A percentile compares a stretch with the other conserved stretches of the same genome.
These are phyloP conservation scores for Onychorhynchus coronatus DNA, from an alignment of 2,113 vertebrate genomes.

Conservation along the genomic window DNA sequence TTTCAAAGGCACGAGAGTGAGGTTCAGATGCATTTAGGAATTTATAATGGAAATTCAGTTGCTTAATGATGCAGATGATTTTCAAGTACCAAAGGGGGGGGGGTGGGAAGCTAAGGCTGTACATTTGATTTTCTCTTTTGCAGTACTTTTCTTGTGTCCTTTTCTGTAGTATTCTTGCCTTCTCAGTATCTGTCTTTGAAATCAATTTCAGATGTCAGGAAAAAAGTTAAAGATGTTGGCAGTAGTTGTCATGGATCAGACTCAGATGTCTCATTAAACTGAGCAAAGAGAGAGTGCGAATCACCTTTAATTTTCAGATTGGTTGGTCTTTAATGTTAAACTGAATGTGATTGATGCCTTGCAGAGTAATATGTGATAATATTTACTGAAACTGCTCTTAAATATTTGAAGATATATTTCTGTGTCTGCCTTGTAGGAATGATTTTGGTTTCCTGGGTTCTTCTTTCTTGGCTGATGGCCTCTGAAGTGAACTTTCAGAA, in stretches of 20 bases:
- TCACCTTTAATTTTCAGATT: conserved; percentile 14
- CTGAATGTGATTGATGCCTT: conserved; percentile 6
- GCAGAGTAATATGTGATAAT: conserved; percentile 1
- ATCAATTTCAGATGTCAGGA: conserved; percentile 24
- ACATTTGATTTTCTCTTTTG: not conserved
- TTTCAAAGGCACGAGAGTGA: not conserved
- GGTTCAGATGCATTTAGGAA: not conserved
- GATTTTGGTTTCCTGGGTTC: not conserved
- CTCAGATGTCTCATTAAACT: not conserved
- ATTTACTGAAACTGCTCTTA: conserved; percentile 22
- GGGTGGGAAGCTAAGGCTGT: not conserved
- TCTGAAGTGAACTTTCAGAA: conserved; percentile 35
- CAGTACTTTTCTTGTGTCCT: not conserved
- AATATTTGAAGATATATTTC: not conserved
- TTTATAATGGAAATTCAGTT: not conserved
- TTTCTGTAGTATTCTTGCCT: not conserved
- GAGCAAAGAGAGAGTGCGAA: not conserved
- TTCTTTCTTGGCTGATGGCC: not conserved
- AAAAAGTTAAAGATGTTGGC: conserved; percentile 19
- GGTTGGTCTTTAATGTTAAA: not conserved
- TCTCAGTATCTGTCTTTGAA: conserved; percentile 26
- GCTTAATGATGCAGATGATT: not conserved
- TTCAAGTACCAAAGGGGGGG: not conserved
- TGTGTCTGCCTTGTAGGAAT: not conserved
- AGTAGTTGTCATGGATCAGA: not conserved